Percentiles rank a stretch among this genome's conserved stretches.
These are phyloP conservation scores for Steatornis caripensis DNA, from an alignment of 2,113 vertebrate species.

Conservation along the genomic window DNA sequence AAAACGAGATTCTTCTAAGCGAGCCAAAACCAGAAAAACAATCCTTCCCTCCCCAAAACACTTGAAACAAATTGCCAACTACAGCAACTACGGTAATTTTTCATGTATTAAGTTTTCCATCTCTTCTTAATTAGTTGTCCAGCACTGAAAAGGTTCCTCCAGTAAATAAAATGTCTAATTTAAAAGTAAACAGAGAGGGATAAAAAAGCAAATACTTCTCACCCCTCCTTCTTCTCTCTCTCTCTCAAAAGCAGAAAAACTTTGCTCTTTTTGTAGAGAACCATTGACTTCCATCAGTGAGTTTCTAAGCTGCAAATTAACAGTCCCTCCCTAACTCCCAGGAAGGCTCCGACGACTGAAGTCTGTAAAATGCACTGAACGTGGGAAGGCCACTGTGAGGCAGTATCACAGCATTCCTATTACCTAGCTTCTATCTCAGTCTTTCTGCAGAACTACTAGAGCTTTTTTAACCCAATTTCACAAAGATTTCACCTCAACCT, in stretches of 20 bases:
- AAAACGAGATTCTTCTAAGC: background rate
- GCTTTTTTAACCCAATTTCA: slow-evolving; percentile 56
- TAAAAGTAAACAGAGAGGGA: slow-evolving; percentile 5
- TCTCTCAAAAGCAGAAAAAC: background rate
- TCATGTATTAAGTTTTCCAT: slow-evolving; percentile 7
- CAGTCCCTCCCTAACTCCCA: background rate
- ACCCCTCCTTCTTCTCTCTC: fast-evolving
- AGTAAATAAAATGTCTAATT: slow-evolving; percentile 5
- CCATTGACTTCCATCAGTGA: background rate
- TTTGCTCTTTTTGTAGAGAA: background rate
- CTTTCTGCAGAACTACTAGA: slow-evolving; percentile 10
- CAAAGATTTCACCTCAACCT: slow-evolving; percentile 60
- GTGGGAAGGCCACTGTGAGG: background rate
- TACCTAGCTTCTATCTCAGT: background rate
- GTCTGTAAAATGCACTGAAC: background rate
- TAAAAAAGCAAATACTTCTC: background rate
- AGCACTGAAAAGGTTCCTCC: background rate
- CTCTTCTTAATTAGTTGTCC: slow-evolving; percentile 18
- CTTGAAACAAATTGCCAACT: slow-evolving; percentile 31
- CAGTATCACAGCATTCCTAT: background rate
- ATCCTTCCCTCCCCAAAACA: background rate
- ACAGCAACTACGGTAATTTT: slow-evolving; percentile 3
- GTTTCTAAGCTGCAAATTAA: background rate
- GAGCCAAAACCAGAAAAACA: background rate
- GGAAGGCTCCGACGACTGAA: background rate